These are phyloP conservation scores for Lycophotia porphyrea DNA, from an alignment of 2,888 invertebrate species.

Conservation along the genomic window DNA sequence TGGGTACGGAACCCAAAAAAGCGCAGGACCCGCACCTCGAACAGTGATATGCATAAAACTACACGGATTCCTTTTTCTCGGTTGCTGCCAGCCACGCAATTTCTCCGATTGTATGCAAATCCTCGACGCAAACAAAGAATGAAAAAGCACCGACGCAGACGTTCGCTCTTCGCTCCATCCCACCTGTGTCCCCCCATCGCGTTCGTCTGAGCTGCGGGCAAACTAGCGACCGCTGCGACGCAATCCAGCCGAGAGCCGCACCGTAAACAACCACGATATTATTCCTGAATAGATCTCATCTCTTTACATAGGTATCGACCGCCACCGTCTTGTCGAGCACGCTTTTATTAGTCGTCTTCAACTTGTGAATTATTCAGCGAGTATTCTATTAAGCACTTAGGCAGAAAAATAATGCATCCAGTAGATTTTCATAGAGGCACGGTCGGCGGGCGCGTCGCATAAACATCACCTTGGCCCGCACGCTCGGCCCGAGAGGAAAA, in stretches of 20 bases:
- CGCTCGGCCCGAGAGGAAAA: constrained; percentile 67
- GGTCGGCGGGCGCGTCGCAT: constrained; percentile 75
- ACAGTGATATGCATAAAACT: constrained; percentile 82
- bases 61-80: constrained; percentile 82
- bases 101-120: constrained; percentile 90
- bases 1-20: no score
- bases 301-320: constrained; percentile 86
- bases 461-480: constrained; percentile 80
- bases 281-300: constrained; percentile 85
- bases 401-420: constrained; percentile 85
- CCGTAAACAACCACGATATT: constrained; percentile 83
- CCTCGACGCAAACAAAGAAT: constrained; percentile 88
- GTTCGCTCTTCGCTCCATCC: constrained; percentile 80
- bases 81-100: constrained; percentile 84
- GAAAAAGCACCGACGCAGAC: constrained; percentile 86
- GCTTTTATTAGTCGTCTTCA: constrained; percentile 85
- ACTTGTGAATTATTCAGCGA: constrained; percentile 86
- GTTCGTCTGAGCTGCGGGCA: constrained; percentile 78
- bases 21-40: constrained; percentile 71
- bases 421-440: constrained; percentile 80
- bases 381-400: constrained; percentile 86
- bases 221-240: constrained; percentile 76
- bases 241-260: constrained; percentile 76
- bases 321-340: constrained; percentile 82
- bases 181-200: constrained; percentile 79